Conservation (phyloP, 2,797 vertebrate species). For the Mastacembelus armatus region DNA sequence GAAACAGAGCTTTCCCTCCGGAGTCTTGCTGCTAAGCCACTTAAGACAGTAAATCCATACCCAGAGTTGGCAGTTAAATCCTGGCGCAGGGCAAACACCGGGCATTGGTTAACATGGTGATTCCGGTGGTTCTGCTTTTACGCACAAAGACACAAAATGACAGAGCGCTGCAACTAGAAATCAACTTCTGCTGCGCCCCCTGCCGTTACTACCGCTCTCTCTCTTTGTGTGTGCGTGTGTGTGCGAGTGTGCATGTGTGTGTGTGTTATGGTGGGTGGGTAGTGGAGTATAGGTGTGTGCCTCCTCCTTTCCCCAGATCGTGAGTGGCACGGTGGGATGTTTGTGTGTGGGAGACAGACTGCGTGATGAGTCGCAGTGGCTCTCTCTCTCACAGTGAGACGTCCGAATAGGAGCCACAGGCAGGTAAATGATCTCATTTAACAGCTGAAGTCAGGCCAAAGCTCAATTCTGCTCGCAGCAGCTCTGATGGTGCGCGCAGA, state of each 20-base stretch:
- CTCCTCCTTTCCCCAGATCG: not conserved
- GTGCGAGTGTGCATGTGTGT: conserved; percentile 7
- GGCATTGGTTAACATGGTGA: conserved; percentile 31
- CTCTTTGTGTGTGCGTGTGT: conserved; percentile 5
- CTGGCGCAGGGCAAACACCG: conserved; percentile 5
- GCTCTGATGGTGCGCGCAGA: too few species aligned
- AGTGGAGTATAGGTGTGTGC: conserved; percentile 37
- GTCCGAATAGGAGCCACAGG: conserved; percentile 7
- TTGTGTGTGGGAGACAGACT: not conserved
- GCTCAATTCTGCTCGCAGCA: not conserved
- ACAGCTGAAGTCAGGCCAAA: conserved; percentile 5
- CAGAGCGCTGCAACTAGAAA: conserved; percentile 36
- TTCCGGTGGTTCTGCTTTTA: conserved; percentile 44
- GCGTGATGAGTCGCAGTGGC: not conserved
- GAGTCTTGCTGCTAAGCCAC: conserved; percentile 19
- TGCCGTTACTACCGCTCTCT: conserved; percentile 22
- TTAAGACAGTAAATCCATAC: conserved; percentile 13
- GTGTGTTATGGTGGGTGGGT: conserved; percentile 26
- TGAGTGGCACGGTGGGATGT: conserved; percentile 3
- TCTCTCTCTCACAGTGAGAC: not conserved
- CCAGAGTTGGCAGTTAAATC: conserved; percentile 21
- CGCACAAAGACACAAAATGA: conserved; percentile 45
- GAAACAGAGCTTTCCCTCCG: conserved; percentile 16
- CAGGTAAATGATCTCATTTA: conserved; percentile 25
- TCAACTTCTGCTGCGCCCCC: conserved; percentile 68